A percentile compares a stretch with the other conserved stretches of the same genome.
These are phyloP conservation scores for Gopherus flavomarginatus DNA, from an alignment of 2,113 vertebrate genomes.

Conservation along the genomic window DNA sequence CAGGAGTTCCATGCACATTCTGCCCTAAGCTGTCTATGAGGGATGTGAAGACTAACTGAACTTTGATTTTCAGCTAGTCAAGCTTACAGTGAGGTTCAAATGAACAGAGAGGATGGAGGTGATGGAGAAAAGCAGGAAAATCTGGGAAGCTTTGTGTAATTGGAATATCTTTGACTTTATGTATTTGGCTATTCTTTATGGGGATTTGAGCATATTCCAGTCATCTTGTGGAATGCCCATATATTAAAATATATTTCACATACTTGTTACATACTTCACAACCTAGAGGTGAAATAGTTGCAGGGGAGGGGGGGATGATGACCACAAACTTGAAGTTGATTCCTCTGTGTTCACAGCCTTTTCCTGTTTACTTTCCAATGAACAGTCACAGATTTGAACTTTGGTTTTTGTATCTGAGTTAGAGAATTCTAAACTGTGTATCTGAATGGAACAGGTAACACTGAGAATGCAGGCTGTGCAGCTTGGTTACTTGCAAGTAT, in stretches of 20 bases:
- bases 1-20: neutral
- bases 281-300: rapidly evolving
- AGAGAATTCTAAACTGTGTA: neutral
- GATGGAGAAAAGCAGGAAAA: neutral
- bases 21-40: neutral
- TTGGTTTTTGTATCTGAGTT: neutral
- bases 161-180: neutral
- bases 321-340: neutral
- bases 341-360: neutral
- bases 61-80: neutral
- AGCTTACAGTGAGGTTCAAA: neutral
- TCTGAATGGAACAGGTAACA: neutral
- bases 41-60: neutral
- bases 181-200: neutral
- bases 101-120: neutral
- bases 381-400: neutral
- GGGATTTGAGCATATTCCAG: neutral
- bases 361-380: neutral
- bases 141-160: neutral
- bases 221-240: neutral
- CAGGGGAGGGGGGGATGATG: no score
- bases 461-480: rapidly evolving
- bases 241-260: rapidly evolving
- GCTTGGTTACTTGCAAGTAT: neutral
- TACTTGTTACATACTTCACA: neutral